These are phyloP conservation scores for Meloidogyne exigua DNA, from an alignment of 1,140 invertebrate species.

Conservation along the genomic window DNA sequence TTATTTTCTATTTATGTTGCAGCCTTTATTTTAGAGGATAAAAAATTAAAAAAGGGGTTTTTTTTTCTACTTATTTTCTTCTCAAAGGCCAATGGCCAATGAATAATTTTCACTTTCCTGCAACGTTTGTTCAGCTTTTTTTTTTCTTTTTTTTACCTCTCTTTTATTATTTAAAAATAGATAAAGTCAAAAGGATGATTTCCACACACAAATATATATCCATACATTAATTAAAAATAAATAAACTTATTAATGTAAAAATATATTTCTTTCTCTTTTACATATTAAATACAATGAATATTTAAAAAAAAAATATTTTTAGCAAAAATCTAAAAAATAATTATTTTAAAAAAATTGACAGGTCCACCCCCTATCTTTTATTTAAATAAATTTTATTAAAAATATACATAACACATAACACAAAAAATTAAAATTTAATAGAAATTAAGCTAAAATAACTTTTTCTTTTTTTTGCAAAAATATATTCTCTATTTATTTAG, in stretches of 20 bases:
- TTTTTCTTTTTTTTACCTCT: background rate
- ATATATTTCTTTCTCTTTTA: too few species aligned
- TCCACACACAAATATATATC: too few species aligned
- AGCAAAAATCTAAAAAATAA: too few species aligned
- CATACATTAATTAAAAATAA: too few species aligned
- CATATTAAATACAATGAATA: too few species aligned
- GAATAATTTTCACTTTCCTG: background rate
- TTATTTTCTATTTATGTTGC: background rate
- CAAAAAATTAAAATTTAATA: background rate
- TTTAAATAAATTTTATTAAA: too few species aligned
- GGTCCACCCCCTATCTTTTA: background rate
- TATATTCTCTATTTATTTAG: too few species aligned
- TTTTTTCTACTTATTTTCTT: background rate
- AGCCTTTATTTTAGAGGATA: background rate
- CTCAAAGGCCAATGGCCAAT: background rate
- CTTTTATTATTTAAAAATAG: background rate
- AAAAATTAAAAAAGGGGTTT: background rate
- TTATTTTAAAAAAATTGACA: background rate
- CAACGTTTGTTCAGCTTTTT: background rate
- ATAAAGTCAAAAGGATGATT: background rate
- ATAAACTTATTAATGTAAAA: too few species aligned
- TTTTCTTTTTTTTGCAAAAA: too few species aligned
- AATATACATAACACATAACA: background rate
- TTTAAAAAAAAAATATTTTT: too few species aligned
- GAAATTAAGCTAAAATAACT: background rate